Percentiles rank a stretch among this genome's conserved stretches.
Evolutionary conservation across 1,140 invertebrate species (phyloP).

Genomic region (Lordiphosa mommai): DNA sequence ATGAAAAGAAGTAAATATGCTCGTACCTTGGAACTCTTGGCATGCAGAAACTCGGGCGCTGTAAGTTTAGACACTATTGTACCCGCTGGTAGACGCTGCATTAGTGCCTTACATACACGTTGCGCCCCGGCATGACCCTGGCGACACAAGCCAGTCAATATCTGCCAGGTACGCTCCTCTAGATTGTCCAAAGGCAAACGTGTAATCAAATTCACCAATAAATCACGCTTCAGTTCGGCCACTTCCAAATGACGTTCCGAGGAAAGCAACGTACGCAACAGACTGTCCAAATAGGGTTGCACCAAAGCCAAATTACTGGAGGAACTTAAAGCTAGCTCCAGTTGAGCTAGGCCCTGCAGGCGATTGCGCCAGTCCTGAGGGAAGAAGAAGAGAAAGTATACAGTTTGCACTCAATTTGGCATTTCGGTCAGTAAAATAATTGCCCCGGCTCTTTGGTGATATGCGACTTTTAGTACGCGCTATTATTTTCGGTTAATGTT

Average conservation of each 20-base stretch:
- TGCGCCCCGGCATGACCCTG: constrained; percentile 83
- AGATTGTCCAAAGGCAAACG: constrained; percentile 76
- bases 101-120: constrained; percentile 83
- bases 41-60: constrained; percentile 83
- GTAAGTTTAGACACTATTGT: constrained; percentile 84
- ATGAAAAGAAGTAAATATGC: background rate
- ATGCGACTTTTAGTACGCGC: constrained; percentile 43
- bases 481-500: constrained; percentile 73
- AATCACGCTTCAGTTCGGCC: constrained; percentile 63
- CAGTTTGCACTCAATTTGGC: constrained; percentile 10
- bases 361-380: constrained; percentile 82
- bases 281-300: constrained; percentile 83
- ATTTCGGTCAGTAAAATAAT: constrained; percentile 24
- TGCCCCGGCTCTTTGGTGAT: background rate
- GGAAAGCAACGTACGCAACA: constrained; percentile 82
- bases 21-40: constrained; percentile 83
- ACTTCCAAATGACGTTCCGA: constrained; percentile 77
- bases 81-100: constrained; percentile 84
- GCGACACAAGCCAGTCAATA: constrained; percentile 82
- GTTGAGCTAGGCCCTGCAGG: constrained; percentile 81
- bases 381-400: constrained; percentile 9
- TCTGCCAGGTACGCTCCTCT: constrained; percentile 79
- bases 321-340: constrained; percentile 81
- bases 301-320: constrained; percentile 81
- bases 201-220: constrained; percentile 75